Evolutionary conservation across 1,140 invertebrate species (phyloP).

Genomic region (Lepidurus arcticus): DNA sequence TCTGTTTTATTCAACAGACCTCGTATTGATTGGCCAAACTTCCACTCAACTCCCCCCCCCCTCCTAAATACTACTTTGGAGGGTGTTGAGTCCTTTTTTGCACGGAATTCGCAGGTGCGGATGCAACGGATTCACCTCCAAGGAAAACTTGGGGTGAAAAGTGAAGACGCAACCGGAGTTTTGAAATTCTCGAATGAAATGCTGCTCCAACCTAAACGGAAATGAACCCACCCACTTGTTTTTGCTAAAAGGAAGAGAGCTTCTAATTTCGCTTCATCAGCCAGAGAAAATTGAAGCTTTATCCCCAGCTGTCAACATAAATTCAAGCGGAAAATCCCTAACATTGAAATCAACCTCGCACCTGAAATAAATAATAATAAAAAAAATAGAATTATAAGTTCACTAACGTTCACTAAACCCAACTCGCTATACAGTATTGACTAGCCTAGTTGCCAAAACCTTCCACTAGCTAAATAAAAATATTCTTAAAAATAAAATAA

Average conservation of each 20-base stretch:
- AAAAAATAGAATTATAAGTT: too few relatives aligned
- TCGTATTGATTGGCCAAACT: not conserved
- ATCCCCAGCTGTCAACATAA: not conserved
- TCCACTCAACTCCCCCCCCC: not conserved
- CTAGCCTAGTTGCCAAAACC: too few relatives aligned
- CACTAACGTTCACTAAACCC: too few relatives aligned
- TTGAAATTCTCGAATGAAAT: not conserved
- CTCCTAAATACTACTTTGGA: not conserved
- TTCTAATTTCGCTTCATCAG: not conserved
- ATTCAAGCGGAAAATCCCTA: too few relatives aligned
- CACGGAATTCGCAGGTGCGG: not conserved
- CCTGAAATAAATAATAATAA: too few relatives aligned
- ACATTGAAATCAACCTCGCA: too few relatives aligned
- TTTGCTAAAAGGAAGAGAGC: not conserved
- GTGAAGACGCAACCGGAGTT: not conserved
- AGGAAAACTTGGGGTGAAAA: not conserved
- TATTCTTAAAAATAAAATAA: too few relatives aligned
- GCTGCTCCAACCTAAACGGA: not conserved
- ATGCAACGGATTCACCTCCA: not conserved
- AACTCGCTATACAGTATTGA: too few relatives aligned
- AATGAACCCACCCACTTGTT: too few relatives aligned
- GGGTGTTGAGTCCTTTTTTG: not conserved
- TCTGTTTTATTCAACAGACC: too few relatives aligned
- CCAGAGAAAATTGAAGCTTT: slow-evolving; percentile 14
- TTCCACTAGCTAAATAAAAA: too few relatives aligned